A percentile compares a stretch with the other conserved stretches of the same genome.
Evolutionary conservation across 2,113 vertebrate species (phyloP).

Genomic region (Ptilonorhynchus violaceus): DNA sequence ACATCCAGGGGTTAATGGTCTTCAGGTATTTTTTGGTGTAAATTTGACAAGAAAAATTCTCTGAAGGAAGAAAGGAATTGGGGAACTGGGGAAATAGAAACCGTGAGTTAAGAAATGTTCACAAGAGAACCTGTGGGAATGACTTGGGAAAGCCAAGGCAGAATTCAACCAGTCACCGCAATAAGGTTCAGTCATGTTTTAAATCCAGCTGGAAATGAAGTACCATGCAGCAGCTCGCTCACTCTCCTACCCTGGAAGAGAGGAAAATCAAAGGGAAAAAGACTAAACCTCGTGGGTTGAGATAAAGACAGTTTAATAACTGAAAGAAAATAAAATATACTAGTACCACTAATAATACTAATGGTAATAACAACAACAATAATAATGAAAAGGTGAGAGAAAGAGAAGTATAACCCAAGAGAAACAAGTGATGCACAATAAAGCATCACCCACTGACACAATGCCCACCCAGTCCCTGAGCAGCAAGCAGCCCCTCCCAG

Average conservation of each 20-base stretch:
- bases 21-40: neutral
- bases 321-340: neutral
- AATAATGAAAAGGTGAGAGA: neutral
- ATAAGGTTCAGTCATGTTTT: neutral
- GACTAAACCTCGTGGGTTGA: neutral
- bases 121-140: neutral
- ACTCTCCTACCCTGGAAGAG: neutral
- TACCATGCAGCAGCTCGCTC: neutral
- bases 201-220: neutral
- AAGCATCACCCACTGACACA: neutral
- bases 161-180: too few species aligned
- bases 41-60: neutral
- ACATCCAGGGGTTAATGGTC: neutral
- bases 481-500: neutral
- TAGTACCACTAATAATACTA: neutral
- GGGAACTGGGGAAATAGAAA: neutral
- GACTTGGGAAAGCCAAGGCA: neutral
- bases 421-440: neutral
- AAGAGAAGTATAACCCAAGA: neutral
- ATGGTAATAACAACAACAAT: neutral
- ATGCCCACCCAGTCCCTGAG: neutral
- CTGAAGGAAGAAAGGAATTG: neutral
- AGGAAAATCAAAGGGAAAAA: neutral
- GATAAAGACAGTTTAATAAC: neutral
- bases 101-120: neutral